A percentile compares a stretch with the other conserved stretches of the same genome.
Conservation (phyloP, 2,113 vertebrate species). For the Gymnorhina tibicen region DNA sequence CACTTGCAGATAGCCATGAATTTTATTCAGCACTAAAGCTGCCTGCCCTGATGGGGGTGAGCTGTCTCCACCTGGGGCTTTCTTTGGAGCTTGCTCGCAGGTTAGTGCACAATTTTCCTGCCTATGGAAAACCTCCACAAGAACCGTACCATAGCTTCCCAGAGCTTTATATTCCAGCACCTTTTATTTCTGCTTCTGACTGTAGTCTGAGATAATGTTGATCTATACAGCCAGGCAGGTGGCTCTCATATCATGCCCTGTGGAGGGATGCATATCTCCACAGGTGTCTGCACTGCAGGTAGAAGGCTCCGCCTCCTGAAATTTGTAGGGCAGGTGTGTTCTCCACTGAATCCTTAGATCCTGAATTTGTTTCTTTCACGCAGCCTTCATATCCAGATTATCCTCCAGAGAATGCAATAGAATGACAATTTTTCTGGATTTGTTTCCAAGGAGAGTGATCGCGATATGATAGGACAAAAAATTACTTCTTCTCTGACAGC, state of each 20-base stretch:
- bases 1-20: background rate
- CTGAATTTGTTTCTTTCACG: background rate
- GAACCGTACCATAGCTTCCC: background rate
- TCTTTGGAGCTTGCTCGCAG: background rate
- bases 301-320: background rate
- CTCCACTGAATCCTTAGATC: background rate
- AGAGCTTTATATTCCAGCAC: background rate
- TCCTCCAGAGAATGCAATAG: accelerated
- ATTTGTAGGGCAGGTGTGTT: background rate
- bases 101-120: background rate
- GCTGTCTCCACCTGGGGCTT: background rate
- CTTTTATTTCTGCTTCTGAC: background rate
- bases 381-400: background rate
- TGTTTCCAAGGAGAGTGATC: background rate
- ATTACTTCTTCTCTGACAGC: background rate
- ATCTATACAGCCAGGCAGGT: background rate
- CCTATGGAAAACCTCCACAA: background rate
- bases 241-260: background rate
- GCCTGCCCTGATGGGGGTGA: background rate
- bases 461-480: background rate
- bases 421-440: background rate
- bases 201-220: background rate
- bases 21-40: background rate
- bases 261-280: background rate
- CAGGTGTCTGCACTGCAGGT: background rate